These are phyloP conservation scores for Myotis yumanensis DNA, from an alignment of 2,113 vertebrate genomes.

Conservation along the genomic window DNA sequence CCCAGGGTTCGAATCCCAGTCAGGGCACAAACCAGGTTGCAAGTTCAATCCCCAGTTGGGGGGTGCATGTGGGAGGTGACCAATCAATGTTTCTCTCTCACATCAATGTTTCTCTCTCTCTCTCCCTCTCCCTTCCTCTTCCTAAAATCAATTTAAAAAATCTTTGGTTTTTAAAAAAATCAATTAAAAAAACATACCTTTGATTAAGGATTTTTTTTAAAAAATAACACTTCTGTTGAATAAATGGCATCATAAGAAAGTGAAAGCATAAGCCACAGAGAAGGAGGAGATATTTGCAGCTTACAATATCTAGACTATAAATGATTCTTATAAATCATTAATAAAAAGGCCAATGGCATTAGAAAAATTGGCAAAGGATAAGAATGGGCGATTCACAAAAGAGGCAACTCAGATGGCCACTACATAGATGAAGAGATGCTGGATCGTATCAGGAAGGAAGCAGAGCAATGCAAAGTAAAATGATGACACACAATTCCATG, in stretches of 20 bases:
- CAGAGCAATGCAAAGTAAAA: constrained; percentile 3
- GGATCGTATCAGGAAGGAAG: neutral
- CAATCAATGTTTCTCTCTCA: neutral
- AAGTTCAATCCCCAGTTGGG: neutral
- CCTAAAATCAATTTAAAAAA: neutral
- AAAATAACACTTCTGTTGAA: neutral
- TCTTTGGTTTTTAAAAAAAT: too few relatives aligned
- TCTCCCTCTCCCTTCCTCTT: neutral
- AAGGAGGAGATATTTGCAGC: neutral
- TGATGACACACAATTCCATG: neutral
- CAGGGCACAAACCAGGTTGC: neutral
- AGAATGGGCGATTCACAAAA: neutral
- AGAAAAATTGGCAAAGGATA: neutral
- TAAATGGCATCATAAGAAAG: neutral
- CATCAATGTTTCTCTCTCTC: neutral
- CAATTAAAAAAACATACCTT: neutral
- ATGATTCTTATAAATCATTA: constrained; percentile 33
- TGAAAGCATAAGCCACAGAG: neutral
- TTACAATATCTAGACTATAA: neutral
- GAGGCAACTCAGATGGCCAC: neutral
- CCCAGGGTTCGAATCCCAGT: neutral
- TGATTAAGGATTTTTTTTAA: neutral
- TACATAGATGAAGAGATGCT: neutral
- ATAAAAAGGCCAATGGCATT: neutral
- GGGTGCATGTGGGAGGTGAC: neutral